phyloP scores from a whole-genome alignment of 92 coral and sea anemone genomes.

The Zoanthus solanderi region DNA sequence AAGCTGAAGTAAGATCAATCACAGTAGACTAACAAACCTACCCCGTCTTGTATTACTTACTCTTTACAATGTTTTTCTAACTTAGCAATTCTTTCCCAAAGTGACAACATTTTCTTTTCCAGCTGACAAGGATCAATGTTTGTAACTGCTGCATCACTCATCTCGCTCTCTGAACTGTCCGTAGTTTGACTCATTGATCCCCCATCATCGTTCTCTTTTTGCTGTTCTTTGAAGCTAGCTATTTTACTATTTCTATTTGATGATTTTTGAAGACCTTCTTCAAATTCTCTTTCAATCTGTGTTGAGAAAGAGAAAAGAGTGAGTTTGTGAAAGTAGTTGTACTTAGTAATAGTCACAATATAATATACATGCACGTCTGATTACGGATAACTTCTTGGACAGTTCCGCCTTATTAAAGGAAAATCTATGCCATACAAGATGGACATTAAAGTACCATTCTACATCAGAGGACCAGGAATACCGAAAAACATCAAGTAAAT shows the following conservation, averaged over 20 bases:
- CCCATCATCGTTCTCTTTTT: slow-evolving; percentile 29
- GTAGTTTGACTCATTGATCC: slow-evolving; percentile 24
- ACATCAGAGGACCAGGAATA: slow-evolving; percentile 86
- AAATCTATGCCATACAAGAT: slow-evolving; percentile 98
- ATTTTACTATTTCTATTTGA: slow-evolving; percentile 12
- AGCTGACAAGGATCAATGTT: slow-evolving; percentile 44
- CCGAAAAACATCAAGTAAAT: slow-evolving; percentile 83
- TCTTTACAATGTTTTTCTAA: slow-evolving; percentile 76
- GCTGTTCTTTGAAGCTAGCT: slow-evolving; percentile 31
- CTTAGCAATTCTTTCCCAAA: slow-evolving; percentile 68
- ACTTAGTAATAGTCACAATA: too few relatives aligned
- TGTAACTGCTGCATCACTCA: slow-evolving; percentile 10
- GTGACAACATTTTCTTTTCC: slow-evolving; percentile 66
- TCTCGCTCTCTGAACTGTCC: slow-evolving; percentile 52
- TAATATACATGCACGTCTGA: slow-evolving; percentile 79
- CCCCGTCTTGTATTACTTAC: slow-evolving; percentile 51
- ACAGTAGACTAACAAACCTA: too few relatives aligned
- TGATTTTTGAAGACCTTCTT: slow-evolving; percentile 42
- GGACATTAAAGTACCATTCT: slow-evolving; percentile 92
- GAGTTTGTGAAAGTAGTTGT: too few relatives aligned
- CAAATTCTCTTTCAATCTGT: slow-evolving; percentile 89
- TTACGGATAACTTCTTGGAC: slow-evolving; percentile 97
- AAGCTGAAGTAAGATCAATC: too few relatives aligned
- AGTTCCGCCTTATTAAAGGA: slow-evolving; percentile 92
- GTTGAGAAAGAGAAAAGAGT: neutral